Evolutionary conservation across 2,113 vertebrate species (phyloP).

Genomic region (Heteronetta atricapilla): DNA sequence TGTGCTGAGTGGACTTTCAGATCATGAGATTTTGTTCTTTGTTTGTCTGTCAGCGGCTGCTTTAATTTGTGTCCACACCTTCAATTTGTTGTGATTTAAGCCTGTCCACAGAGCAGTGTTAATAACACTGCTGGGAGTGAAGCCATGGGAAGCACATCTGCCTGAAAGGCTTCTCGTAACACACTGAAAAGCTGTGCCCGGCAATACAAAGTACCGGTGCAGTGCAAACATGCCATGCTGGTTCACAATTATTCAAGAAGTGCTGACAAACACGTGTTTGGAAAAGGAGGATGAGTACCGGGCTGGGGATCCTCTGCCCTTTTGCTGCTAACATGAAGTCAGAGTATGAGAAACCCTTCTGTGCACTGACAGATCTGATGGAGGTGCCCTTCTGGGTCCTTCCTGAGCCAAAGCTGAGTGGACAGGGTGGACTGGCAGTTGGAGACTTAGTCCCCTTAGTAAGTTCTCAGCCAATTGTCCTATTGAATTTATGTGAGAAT

Average conservation of each 20-base stretch:
- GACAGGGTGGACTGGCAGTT: background rate
- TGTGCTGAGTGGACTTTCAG: conserved; percentile 20
- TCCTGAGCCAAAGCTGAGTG: background rate
- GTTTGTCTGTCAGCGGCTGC: conserved; percentile 11
- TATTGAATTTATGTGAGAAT: background rate
- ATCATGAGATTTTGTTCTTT: conserved; percentile 14
- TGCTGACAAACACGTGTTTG: accelerated
- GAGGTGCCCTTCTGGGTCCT: background rate
- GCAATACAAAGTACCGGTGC: background rate
- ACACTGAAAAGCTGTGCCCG: background rate
- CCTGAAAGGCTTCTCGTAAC: background rate
- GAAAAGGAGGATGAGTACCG: accelerated
- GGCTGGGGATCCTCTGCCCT: background rate
- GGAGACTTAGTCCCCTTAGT: background rate
- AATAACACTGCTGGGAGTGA: background rate
- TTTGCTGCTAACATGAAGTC: background rate
- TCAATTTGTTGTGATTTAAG: conserved; percentile 39
- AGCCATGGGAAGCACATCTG: background rate
- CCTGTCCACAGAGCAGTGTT: background rate
- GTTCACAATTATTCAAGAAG: background rate
- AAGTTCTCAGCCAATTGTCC: background rate
- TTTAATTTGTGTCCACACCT: conserved; percentile 9
- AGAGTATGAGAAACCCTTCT: background rate
- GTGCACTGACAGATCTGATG: background rate
- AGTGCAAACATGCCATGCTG: background rate